Base-by-base conservation (phyloP, 2,113 vertebrate genomes). In the Cranoglanis bouderius region DNA sequence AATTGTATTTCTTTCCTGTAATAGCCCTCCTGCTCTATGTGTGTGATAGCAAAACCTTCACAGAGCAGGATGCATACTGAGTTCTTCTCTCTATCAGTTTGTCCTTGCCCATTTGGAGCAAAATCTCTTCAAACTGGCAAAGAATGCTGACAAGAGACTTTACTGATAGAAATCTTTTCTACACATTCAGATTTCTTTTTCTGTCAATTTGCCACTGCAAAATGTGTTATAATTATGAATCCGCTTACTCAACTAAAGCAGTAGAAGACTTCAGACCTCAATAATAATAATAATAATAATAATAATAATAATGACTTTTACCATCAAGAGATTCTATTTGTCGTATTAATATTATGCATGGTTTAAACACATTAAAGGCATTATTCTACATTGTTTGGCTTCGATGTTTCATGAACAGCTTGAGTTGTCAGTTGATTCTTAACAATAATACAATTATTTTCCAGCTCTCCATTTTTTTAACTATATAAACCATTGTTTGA, bases 361-460 rank as follows among this genome's bases (percentile, higher is more conserved):
- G 18, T 55, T 14, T 43, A 82, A 82, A 21, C 51, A 55, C n/a
- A 24, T 57, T 82, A 18, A 43, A 55, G 5, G 35, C 49, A 82
- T 53, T 19, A 55, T 55, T 55, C n/a, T 35, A 2, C 29, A 65
- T 14, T 83, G 59, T 57, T n/a, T 19, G 14, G 14, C 32, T 55
- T 63, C 40, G 43, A 32, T 38, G 8, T 35, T 35, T 35, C 51
- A n/a, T 88, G 46, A 0, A 43, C 65, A 24, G 53, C 32, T 77
- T 59, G 29, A 65, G 49, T 35, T 75, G 51, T n/a, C 67, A 19
- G 70, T 84, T 85, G 24, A 26, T 61, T 40, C 65, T 89, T 63
- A 29, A 46, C 35, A 77, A 63, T 84, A 88, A 85, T 46, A 19
- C 63, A 38, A 87, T 88, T 59, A 83, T 90, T 86, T 90, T 57